phyloP scores from a whole-genome alignment of 2,113 vertebrate species.

The Melierax canorus region DNA sequence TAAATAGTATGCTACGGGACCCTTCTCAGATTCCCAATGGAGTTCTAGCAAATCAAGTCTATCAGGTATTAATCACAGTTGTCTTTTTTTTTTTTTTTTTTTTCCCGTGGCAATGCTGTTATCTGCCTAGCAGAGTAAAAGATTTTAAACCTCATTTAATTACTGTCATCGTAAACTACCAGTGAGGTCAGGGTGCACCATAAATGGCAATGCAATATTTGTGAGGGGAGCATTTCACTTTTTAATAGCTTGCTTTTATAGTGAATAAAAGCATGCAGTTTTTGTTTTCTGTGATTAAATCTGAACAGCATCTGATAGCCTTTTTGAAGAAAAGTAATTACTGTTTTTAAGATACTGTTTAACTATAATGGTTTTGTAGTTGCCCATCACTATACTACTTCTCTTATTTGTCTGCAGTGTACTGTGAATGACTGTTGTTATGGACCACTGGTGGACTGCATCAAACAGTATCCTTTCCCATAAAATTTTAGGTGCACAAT shows the following conservation, averaged over 20 bases:
- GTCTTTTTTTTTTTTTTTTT: constrained; percentile 27
- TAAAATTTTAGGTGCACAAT: constrained; percentile 93
- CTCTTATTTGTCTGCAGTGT: constrained; percentile 86
- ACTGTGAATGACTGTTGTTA: constrained; percentile 99
- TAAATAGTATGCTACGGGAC: constrained; percentile 93
- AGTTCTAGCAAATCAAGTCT: constrained; percentile 88
- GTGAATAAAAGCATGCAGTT: constrained; percentile 70
- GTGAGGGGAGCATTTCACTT: constrained; percentile 72
- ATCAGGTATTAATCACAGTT: constrained; percentile 86
- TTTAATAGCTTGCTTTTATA: constrained; percentile 79
- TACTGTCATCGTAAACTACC: constrained; percentile 81
- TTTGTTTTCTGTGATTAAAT: constrained; percentile 78
- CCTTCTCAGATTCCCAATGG: constrained; percentile 91
- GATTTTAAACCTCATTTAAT: constrained; percentile 83
- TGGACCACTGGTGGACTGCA: constrained; percentile 99
- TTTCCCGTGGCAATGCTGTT: constrained; percentile 59
- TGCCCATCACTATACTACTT: not conserved
- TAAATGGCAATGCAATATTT: constrained; percentile 77
- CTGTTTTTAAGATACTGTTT: constrained; percentile 66
- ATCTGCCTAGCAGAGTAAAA: constrained; percentile 71
- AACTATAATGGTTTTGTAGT: constrained; percentile 55
- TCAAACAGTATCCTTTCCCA: constrained; percentile 99
- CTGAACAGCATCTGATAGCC: constrained; percentile 59
- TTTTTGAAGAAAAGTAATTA: constrained; percentile 67
- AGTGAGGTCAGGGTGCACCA: constrained; percentile 73